Evolutionary conservation across 2,888 invertebrate species (phyloP).

Genomic region (Archips xylosteana): DNA sequence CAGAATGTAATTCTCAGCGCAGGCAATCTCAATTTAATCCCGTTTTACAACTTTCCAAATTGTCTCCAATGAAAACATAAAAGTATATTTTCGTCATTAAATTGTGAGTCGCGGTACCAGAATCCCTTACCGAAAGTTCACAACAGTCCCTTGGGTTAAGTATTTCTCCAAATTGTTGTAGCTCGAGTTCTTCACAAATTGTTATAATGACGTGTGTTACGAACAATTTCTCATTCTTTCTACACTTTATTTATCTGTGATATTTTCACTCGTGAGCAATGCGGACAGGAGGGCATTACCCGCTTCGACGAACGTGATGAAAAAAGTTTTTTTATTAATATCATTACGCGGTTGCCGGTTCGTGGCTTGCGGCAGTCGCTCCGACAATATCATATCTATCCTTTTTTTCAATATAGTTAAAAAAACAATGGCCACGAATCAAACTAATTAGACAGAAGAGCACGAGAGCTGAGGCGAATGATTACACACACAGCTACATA

Average conservation of each 20-base stretch:
- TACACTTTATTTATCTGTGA: slow-evolving; percentile 2
- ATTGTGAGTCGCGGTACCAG: background rate
- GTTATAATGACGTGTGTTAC: slow-evolving; percentile 40
- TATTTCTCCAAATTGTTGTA: slow-evolving; percentile 20
- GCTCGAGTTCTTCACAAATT: slow-evolving; percentile 28
- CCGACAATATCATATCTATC: too few species aligned
- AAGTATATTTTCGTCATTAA: slow-evolving; percentile 26
- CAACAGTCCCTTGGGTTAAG: slow-evolving; percentile 30
- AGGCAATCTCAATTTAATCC: slow-evolving; percentile 24
- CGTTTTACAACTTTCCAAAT: slow-evolving; percentile 25
- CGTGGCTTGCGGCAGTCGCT: too few species aligned
- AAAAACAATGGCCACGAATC: too few species aligned
- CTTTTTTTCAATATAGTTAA: too few species aligned
- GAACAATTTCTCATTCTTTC: slow-evolving; percentile 16
- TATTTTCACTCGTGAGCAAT: background rate
- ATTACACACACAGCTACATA: too few species aligned
- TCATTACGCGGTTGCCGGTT: background rate
- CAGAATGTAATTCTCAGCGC: background rate
- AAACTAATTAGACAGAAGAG: too few species aligned
- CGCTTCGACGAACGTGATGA: slow-evolving; percentile 4
- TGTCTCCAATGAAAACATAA: slow-evolving; percentile 18
- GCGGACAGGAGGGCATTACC: background rate
- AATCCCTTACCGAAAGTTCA: slow-evolving; percentile 23
- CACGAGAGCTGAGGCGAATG: too few species aligned
- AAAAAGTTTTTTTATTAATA: slow-evolving; percentile 1